phyloP scores from a whole-genome alignment of 1,140 invertebrate species.

The Tribolium castaneum region DNA sequence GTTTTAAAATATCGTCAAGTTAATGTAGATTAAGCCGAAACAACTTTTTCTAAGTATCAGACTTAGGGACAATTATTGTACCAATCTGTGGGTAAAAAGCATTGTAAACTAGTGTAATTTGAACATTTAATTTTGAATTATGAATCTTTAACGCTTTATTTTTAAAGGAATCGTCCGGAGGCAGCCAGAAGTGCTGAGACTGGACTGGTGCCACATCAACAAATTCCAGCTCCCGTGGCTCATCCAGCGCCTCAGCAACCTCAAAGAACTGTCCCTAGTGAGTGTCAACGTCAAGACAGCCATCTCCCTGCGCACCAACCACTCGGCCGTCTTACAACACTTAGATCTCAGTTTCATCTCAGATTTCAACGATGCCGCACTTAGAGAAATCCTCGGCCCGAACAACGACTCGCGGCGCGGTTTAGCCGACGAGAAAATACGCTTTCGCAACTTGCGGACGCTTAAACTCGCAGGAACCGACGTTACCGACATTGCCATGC shows the following conservation, averaged over 20 bases:
- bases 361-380: constrained; percentile 82
- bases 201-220: constrained; percentile 89
- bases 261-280: constrained; percentile 82
- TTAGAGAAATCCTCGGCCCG: constrained; percentile 85
- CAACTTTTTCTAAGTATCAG: too few species aligned
- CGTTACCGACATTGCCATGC: constrained; percentile 87
- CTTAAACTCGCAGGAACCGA: constrained; percentile 87
- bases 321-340: constrained; percentile 82
- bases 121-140: too few species aligned
- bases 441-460: constrained; percentile 80
- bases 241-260: constrained; percentile 82
- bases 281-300: constrained; percentile 85
- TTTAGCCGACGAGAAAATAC: constrained; percentile 82
- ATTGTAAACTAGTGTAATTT: too few species aligned
- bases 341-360: constrained; percentile 86
- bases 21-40: too few species aligned
- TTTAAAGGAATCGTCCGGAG: constrained; percentile 76
- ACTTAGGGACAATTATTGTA: too few species aligned
- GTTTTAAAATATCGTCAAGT: too few species aligned
- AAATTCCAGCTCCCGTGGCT: constrained; percentile 90
- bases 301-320: constrained; percentile 83
- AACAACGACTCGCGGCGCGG: constrained; percentile 88
- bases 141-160: too few species aligned
- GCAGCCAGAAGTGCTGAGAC: constrained; percentile 82
- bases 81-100: too few species aligned